Percentiles rank a stretch among this genome's conserved stretches.
Evolutionary conservation across 2,888 invertebrate species (phyloP).

Genomic region (Melanostoma mellinum): DNA sequence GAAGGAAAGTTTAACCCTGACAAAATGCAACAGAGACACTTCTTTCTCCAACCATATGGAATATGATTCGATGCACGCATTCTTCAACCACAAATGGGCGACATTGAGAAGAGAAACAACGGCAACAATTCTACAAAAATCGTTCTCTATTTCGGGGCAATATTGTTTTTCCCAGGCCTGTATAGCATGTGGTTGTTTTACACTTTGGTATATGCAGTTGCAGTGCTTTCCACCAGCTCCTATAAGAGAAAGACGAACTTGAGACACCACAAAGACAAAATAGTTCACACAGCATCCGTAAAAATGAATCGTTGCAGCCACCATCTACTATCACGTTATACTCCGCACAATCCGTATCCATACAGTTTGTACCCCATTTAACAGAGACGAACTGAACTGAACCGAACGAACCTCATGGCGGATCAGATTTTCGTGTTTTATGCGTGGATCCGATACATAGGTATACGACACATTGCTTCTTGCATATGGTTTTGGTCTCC

Average conservation of each 20-base stretch:
- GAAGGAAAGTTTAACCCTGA: conserved; percentile 72
- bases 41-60: conserved; percentile 28
- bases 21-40: conserved; percentile 38
- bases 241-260: conserved; percentile 64
- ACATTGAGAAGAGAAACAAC: conserved; percentile 72
- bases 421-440: conserved; percentile 62
- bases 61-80: conserved; percentile 67
- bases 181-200: conserved; percentile 38
- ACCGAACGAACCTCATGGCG: conserved; percentile 23
- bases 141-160: conserved; percentile 54
- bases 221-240: conserved; percentile 46
- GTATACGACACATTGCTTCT: neutral
- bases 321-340: neutral
- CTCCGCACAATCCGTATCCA: conserved; percentile 23
- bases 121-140: conserved; percentile 36
- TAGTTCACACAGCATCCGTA: conserved; percentile 69
- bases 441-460: conserved; percentile 69
- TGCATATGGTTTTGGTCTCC: conserved; percentile 22
- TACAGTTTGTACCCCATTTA: conserved; percentile 34
- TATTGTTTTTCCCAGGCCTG: conserved; percentile 60
- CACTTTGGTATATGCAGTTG: neutral
- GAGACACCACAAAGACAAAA: conserved; percentile 70
- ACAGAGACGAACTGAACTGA: neutral
- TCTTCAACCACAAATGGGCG: conserved; percentile 68
- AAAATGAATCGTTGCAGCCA: conserved; percentile 23